Conservation (phyloP, 1,140 invertebrate species). For the Chionoecetes opilio region DNA sequence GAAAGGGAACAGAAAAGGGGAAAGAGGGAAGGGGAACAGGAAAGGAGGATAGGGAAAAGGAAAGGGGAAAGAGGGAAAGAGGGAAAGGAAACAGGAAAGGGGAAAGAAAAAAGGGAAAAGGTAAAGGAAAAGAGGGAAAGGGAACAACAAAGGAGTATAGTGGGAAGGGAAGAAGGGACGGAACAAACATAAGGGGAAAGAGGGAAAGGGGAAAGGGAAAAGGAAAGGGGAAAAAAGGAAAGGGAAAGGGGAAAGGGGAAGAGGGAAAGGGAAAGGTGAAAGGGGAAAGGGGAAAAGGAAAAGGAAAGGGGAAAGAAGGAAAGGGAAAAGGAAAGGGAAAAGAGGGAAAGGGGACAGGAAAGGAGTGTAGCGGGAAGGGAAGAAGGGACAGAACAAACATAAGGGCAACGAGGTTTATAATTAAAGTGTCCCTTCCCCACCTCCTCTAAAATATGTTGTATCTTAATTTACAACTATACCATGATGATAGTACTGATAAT, state of each 20-base stretch:
- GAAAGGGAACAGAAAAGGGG: background rate
- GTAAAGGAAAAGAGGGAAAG: background rate
- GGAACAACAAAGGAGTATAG: background rate
- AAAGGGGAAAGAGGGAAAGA: background rate
- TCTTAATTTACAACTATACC: too few species aligned
- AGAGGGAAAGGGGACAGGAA: background rate
- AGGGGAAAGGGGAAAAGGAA: background rate
- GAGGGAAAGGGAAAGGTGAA: background rate
- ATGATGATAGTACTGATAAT: too few species aligned
- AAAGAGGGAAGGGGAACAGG: background rate
- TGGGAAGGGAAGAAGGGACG: background rate
- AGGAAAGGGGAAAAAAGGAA: background rate
- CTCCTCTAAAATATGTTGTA: too few species aligned
- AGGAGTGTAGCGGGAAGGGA: background rate
- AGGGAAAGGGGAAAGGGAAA: background rate
- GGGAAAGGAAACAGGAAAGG: too few species aligned
- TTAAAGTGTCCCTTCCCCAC: too few species aligned
- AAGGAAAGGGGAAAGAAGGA: background rate
- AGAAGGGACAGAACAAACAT: background rate
- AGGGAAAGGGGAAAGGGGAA: background rate
- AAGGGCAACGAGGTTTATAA: too few species aligned
- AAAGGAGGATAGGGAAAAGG: background rate
- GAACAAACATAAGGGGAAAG: too few species aligned
- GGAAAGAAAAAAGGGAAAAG: background rate
- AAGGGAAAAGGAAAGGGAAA: background rate